phyloP scores from a whole-genome alignment of 2,797 vertebrate genomes.

The Malacoraja senta region DNA sequence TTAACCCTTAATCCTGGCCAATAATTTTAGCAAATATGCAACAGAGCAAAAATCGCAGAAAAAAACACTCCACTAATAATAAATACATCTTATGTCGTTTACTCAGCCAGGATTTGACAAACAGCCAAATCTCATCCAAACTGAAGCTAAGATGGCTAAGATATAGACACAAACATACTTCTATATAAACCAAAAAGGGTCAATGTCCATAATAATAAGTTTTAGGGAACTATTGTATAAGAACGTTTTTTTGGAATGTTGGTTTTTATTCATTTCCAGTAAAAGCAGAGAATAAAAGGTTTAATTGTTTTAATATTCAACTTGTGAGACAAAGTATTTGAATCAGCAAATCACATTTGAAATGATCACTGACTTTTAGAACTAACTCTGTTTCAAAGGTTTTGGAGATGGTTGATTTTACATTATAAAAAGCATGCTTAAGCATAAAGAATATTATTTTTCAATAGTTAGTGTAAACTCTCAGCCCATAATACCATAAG shows the following conservation, averaged over 20 bases:
- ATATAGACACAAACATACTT: neutral
- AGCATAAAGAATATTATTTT: neutral
- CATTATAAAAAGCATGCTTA: neutral
- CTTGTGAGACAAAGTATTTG: neutral
- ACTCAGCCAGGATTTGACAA: slow-evolving; percentile 3
- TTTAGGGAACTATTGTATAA: neutral
- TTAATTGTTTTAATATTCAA: neutral
- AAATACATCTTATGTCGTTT: neutral
- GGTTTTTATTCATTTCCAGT: neutral
- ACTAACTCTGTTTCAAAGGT: neutral
- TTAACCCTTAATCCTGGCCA: slow-evolving; percentile 6
- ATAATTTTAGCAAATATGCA: neutral
- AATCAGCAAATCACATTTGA: neutral
- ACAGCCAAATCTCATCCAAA: neutral
- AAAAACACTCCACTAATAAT: neutral
- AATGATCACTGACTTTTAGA: neutral
- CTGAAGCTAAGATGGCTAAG: neutral
- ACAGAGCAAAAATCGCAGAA: neutral
- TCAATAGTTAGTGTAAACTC: neutral
- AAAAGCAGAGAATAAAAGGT: neutral
- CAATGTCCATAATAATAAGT: neutral
- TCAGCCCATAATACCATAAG: too few species aligned
- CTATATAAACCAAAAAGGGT: neutral
- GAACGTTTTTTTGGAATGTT: neutral
- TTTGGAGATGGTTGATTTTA: neutral